Percentiles rank a stretch among this genome's conserved stretches.
Evolutionary conservation across 2,888 invertebrate species (phyloP).

Genomic region (Phragmatobia fuliginosa): DNA sequence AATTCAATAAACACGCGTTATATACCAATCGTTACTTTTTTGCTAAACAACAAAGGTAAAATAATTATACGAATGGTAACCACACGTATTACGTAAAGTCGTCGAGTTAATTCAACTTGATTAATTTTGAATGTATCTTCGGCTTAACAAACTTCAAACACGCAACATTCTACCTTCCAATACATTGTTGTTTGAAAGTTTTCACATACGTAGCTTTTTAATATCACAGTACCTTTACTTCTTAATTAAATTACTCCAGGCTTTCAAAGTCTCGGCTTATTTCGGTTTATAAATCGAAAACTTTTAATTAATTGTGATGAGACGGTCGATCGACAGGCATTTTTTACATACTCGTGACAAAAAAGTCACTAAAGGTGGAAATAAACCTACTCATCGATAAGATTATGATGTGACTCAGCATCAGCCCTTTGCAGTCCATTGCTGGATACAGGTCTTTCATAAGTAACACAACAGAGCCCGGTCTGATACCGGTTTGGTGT

Average conservation of each 20-base stretch:
- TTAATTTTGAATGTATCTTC: slow-evolving; percentile 1
- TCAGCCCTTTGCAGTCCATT: too few relatives aligned
- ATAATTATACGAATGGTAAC: too few relatives aligned
- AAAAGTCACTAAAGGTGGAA: too few relatives aligned
- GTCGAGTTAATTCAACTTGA: not conserved
- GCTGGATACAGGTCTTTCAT: too few relatives aligned
- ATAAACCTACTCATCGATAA: too few relatives aligned
- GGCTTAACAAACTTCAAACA: slow-evolving; percentile 7
- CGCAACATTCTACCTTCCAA: slow-evolving; percentile 2
- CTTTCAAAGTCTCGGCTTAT: not conserved
- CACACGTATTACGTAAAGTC: not conserved
- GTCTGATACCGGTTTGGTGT: too few relatives aligned
- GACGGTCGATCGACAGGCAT: not conserved
- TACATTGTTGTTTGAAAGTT: slow-evolving; percentile 15
- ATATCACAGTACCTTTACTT: slow-evolving; percentile 9
- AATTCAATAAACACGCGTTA: too few relatives aligned
- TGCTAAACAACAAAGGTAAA: too few relatives aligned
- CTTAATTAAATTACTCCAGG: slow-evolving; percentile 17
- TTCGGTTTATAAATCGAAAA: not conserved
- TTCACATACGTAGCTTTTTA: slow-evolving; percentile 12
- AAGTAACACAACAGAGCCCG: too few relatives aligned
- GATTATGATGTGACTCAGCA: too few relatives aligned
- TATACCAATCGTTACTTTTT: not conserved
- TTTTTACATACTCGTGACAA: too few relatives aligned
- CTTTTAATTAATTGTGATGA: not conserved